Conservation (phyloP, 30 jellyfish, hydroid and myxozoan genomes). For the Mastigias papua region DNA sequence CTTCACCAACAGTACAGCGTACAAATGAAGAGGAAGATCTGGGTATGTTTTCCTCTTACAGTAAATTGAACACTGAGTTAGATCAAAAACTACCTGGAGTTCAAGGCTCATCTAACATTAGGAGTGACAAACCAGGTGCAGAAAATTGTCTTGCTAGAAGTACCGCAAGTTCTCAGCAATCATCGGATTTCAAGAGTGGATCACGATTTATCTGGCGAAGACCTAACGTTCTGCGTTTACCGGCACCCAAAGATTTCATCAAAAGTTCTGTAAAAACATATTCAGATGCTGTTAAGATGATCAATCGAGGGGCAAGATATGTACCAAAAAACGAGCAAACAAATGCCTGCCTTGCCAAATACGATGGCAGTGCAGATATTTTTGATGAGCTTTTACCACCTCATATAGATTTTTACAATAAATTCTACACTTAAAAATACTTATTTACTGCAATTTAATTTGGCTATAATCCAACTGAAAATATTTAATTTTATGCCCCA, state of each 20-base stretch:
- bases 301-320: conserved; percentile 8
- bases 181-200: neutral
- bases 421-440: neutral
- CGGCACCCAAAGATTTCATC: conserved; percentile 17
- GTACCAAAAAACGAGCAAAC: conserved; percentile 1
- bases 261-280: conserved; percentile 14
- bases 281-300: conserved; percentile 26
- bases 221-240: conserved; percentile 36
- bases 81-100: neutral
- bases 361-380: neutral
- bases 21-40: neutral
- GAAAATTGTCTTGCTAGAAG: neutral
- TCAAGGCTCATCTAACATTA: neutral
- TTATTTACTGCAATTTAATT: neutral
- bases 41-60: neutral
- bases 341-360: neutral
- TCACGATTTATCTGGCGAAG: conserved; percentile 12
- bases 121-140: neutral
- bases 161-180: neutral
- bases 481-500: no score
- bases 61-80: neutral
- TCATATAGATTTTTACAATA: conserved; percentile 39
- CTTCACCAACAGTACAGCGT: neutral
- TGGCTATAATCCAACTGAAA: neutral
- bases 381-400: conserved; percentile 35